These are phyloP conservation scores for Pheosia gnoma DNA, from an alignment of 2,888 invertebrate species.

Conservation along the genomic window DNA sequence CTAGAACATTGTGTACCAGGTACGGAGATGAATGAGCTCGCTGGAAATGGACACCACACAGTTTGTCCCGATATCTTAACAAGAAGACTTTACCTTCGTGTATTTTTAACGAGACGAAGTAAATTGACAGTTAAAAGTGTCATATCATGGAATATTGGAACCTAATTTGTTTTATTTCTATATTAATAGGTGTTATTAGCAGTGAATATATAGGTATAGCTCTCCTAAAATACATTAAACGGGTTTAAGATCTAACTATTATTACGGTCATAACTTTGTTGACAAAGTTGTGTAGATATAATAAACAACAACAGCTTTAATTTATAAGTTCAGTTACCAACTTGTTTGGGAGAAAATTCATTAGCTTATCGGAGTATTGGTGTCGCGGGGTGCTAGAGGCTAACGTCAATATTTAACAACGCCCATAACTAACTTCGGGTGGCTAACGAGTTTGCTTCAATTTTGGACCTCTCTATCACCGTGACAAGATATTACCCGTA, in stretches of 20 bases:
- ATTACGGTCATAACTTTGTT: conserved; percentile 18
- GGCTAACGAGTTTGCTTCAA: conserved; percentile 42
- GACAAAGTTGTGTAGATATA: conserved; percentile 24
- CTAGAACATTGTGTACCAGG: conserved; percentile 10
- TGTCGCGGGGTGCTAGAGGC: conserved; percentile 47
- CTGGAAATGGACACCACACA: conserved; percentile 7
- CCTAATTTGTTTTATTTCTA: too few species aligned
- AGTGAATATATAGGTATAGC: neutral
- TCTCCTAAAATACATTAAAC: neutral
- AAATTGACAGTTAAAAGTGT: too few species aligned
- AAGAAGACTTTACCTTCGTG: neutral
- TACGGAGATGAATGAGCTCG: conserved; percentile 7
- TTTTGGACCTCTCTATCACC: conserved; percentile 24
- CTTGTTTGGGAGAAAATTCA: conserved; percentile 55
- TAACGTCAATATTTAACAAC: conserved; percentile 61
- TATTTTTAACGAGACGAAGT: neutral
- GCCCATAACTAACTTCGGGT: conserved; percentile 32
- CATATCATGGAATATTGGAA: too few species aligned
- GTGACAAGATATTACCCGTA: conserved; percentile 9
- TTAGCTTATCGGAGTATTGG: conserved; percentile 57
- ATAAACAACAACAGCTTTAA: conserved; percentile 33
- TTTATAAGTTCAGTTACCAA: conserved; percentile 34
- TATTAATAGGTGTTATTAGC: too few species aligned
- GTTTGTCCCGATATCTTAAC: conserved; percentile 7
- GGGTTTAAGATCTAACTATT: neutral